Evolutionary conservation across 2,113 vertebrate genomes (phyloP), one percentile per base, ranked within the genome.

Genomic region (Pangasianodon gigas): DNA sequence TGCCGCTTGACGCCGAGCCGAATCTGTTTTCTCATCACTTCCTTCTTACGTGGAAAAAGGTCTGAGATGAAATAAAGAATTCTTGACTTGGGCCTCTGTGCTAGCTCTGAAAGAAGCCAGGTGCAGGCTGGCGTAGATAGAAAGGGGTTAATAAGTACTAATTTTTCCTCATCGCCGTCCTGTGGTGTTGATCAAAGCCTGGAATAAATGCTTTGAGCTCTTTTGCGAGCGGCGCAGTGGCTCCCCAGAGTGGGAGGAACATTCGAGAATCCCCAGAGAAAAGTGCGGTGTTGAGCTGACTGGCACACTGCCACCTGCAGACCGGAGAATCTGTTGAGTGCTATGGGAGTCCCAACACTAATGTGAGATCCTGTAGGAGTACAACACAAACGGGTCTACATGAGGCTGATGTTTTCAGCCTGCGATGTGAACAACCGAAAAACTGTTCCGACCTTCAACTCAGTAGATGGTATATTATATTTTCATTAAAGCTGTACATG

Each of bases 221-320:
- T 88, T 91, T 87, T 84, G 48, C 82, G 46, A 41, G 48, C 74
- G 24, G 71, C 60, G 46, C 75, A 75, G 85, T 52, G n/a, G 51
- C 85, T 83, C 75, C 84, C 56, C 29, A 26, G 77, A 92, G 65
- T 74, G 46, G 69, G 46, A 3, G 71, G 86, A 92, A 92, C 84
- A 24, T 90, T 90, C 67, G 88, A 91, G 84, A 92, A 88, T 90
- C 84, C 88, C 67, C 48, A 80, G 82, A 77, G 91, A 79, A 87
- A 48, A 80, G 82, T 18, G 37, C n/a, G n/a, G 79, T 74, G 44
- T 77, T 14, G 4, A 84, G 84, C 54, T 75, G 89, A 90, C 85
- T 91, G 85, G 90, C 89, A 84, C 67, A 88, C 89, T 90, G 92
- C 92, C 92, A 90, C 89, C 90, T 88, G 89, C 90, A 90, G 92